A percentile compares a stretch with the other conserved stretches of the same genome.
These are phyloP conservation scores for Stenurella melanura DNA, from an alignment of 2,888 invertebrate species.

Conservation along the genomic window DNA sequence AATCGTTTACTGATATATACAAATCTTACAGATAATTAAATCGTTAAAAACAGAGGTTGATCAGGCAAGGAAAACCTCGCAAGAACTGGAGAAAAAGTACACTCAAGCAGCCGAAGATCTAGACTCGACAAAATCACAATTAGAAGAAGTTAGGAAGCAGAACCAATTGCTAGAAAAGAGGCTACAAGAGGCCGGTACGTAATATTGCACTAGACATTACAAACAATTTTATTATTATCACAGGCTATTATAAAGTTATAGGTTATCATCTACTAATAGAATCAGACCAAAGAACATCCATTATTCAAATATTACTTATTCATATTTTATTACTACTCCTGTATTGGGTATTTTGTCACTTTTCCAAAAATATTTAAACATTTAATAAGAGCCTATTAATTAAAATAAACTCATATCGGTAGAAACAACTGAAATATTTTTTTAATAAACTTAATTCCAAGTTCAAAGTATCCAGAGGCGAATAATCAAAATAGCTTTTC, in stretches of 20 bases:
- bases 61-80: conserved; percentile 85
- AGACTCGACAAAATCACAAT: conserved; percentile 83
- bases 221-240: not conserved
- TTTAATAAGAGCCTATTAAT: too few relatives aligned
- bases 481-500: too few relatives aligned
- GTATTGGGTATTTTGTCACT: too few relatives aligned
- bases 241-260: not conserved
- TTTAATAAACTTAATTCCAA: too few relatives aligned
- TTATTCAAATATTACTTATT: too few relatives aligned
- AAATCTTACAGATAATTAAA: conserved; percentile 75
- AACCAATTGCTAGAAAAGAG: conserved; percentile 87
- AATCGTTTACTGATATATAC: too few relatives aligned
- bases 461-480: too few relatives aligned
- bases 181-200: conserved; percentile 78
- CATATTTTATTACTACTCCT: too few relatives aligned
- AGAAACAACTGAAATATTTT: too few relatives aligned
- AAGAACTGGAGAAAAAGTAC: conserved; percentile 88
- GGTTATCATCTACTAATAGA: too few relatives aligned
- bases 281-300: not conserved
- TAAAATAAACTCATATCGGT: too few relatives aligned
- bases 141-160: conserved; percentile 87
- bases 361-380: too few relatives aligned
- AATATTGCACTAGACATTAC: not conserved
- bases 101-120: conserved; percentile 84
- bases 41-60: conserved; percentile 85